Percentiles rank a stretch among this genome's conserved stretches.
Evolutionary conservation across 2,797 vertebrate genomes (phyloP).

Genomic region (Crax fasciolata): DNA sequence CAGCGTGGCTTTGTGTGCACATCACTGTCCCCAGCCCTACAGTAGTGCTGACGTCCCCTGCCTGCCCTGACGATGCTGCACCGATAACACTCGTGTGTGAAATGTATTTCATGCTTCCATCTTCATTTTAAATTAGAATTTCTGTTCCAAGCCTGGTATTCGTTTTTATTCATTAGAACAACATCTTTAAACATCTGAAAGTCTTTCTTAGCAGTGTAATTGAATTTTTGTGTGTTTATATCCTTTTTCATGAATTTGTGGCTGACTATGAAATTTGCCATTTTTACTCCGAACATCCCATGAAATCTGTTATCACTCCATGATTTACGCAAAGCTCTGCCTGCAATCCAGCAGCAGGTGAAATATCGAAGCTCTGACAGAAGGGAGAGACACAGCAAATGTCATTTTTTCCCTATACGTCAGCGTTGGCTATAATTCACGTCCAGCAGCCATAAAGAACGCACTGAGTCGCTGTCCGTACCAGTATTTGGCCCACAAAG

Average conservation of each 20-base stretch:
- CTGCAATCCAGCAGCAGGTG: constrained; percentile 26
- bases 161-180: constrained; percentile 61
- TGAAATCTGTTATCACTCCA: constrained; percentile 52
- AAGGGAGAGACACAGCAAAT: neutral
- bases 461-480: neutral
- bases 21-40: neutral
- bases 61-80: neutral
- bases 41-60: neutral
- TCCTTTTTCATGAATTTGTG: constrained; percentile 57
- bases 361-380: neutral
- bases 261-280: constrained; percentile 61
- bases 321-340: constrained; percentile 47
- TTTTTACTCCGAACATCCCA: constrained; percentile 51
- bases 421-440: neutral
- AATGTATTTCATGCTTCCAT: constrained; percentile 65
- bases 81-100: constrained; percentile 21
- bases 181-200: constrained; percentile 53
- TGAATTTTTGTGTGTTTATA: constrained; percentile 61
- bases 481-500: neutral
- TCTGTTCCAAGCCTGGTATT: constrained; percentile 43
- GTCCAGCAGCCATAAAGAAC: rapidly evolving
- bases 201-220: constrained; percentile 45
- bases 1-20: neutral
- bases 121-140: constrained; percentile 62
- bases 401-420: neutral